Base-by-base conservation (phyloP, 2,797 vertebrate species). In the Clarias platycephalus region DNA sequence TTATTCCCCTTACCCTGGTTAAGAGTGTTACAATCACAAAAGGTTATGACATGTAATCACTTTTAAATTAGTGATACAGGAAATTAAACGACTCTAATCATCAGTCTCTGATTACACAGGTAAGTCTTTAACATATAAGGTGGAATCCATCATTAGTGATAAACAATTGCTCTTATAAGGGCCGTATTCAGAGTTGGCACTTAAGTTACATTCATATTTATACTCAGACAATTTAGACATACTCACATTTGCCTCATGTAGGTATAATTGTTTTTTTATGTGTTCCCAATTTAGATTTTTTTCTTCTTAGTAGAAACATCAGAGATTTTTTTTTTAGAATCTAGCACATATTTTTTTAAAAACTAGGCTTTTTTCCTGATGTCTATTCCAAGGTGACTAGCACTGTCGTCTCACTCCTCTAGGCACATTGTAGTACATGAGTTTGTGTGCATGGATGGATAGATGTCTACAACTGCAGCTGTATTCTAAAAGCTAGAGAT, bases 1-100 rank as follows among this genome's bases (percentile, higher is more conserved):
- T 94, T 94, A 91, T 94, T 95, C 92, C 94, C 94, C 94, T 95
- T 95, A 90, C 93, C 95, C 95, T 96, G 92, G 92, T 94, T 93
- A 93, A 91, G 85, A 93, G 90, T 93, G 93, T 90, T 87, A 94
- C 87, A 87, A 60, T 87, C 68, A 82, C 63, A 74, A 82, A 75
- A 7, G 16, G 77, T 79, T 79, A 79, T 79, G 64, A 64, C 77
- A 79, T 26, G 24, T 63, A 63, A 64, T 64, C 34, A 79, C 15
- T 20, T 26, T 16, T 9, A 44, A 49, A 5, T n/a, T 18, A 44
- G 24, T 44, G 60, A n/a, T 62, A 5, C 44, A 63, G 63, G 15
- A 63, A 79, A 26, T 55, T 2, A 68, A 68, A 55, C 34, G 18
- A 68, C 63, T 72, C 57, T 2, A 31, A 63, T 53, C 70, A 81